Evolutionary conservation across 2,888 invertebrate species (phyloP).

Genomic region (Andrena trimmerana): DNA sequence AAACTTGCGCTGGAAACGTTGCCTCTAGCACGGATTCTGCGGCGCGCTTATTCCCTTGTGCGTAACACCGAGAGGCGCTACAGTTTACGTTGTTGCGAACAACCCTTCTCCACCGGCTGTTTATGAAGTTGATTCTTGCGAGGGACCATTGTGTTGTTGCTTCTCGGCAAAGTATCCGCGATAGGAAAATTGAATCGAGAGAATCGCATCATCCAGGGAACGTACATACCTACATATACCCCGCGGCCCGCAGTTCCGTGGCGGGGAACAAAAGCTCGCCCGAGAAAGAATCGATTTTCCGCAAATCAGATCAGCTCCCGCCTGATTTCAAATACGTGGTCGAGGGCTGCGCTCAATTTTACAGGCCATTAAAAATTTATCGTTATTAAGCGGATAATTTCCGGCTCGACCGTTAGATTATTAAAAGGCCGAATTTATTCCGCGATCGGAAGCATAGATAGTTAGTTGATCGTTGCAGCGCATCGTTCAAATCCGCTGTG

Average conservation of each 20-base stretch:
- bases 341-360: slow-evolving; percentile 14
- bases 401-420: neutral
- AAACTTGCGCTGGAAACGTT: no score
- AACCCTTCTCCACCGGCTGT: slow-evolving; percentile 41
- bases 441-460: neutral
- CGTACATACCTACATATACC: slow-evolving; percentile 1
- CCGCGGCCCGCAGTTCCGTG: neutral
- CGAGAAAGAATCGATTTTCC: slow-evolving; percentile 32
- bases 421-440: slow-evolving; percentile 11
- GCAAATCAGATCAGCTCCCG: slow-evolving; percentile 32
- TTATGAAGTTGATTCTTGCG: slow-evolving; percentile 59
- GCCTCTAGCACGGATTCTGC: no score
- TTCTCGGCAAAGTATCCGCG: slow-evolving; percentile 38
- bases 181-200: slow-evolving; percentile 45
- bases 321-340: neutral
- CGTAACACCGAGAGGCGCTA: neutral
- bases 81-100: slow-evolving; percentile 50
- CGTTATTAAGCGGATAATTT: slow-evolving; percentile 31
- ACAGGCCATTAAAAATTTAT: slow-evolving; percentile 35
- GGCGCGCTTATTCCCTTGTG: no score
- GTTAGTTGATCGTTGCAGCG: neutral
- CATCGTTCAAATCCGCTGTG: slow-evolving; percentile 32
- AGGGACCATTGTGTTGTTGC: slow-evolving; percentile 36
- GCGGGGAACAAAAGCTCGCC: neutral
- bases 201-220: slow-evolving; percentile 47